Evolutionary conservation across 2,888 invertebrate species (phyloP).

Genomic region (Drosophila villosipedis): DNA sequence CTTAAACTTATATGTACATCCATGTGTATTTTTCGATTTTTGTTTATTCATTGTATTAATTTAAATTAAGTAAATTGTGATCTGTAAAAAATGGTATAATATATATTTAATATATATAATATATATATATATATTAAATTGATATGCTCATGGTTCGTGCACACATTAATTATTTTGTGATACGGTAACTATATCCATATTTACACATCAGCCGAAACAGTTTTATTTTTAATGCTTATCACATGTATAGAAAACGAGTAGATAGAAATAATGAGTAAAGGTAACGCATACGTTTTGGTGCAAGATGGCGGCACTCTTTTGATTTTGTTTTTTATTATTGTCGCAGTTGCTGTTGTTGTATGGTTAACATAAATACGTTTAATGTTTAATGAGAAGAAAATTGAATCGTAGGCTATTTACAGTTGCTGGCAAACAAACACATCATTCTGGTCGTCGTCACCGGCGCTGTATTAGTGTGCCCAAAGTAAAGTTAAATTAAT

Average conservation of each 20-base stretch:
- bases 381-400: slow-evolving; percentile 74
- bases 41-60: neutral
- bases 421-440: slow-evolving; percentile 65
- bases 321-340: slow-evolving; percentile 14
- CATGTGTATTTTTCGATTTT: neutral
- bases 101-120: neutral
- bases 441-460: slow-evolving; percentile 28
- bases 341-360: slow-evolving; percentile 29
- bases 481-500: neutral
- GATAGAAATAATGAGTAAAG: slow-evolving; percentile 28
- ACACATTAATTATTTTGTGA: neutral
- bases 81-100: neutral
- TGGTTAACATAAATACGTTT: slow-evolving; percentile 74
- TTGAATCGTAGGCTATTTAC: slow-evolving; percentile 76
- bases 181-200: neutral
- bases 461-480: slow-evolving; percentile 12
- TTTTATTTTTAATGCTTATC: slow-evolving; percentile 67
- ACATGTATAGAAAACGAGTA: slow-evolving; percentile 67
- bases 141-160: neutral
- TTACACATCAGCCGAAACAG: slow-evolving; percentile 64
- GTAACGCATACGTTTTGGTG: slow-evolving; percentile 30
- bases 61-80: neutral
- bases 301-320: slow-evolving; percentile 44
- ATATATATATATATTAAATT: neutral
- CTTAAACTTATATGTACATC: neutral